Evolutionary conservation across 2,113 vertebrate species (phyloP), one percentile per base, ranked within the genome.

Genomic region (Albula goreensis): DNA sequence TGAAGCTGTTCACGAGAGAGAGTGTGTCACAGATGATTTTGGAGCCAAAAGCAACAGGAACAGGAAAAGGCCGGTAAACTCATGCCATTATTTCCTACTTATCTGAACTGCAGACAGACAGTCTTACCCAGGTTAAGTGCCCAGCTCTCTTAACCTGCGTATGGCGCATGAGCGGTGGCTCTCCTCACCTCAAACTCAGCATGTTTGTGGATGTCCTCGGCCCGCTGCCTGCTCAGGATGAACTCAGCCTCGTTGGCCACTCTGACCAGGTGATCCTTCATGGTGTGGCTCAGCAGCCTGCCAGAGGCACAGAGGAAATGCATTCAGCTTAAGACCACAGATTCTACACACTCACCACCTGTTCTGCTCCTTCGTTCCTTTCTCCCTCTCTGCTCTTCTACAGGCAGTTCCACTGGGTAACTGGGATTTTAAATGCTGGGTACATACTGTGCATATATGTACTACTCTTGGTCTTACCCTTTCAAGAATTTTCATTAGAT

Each of bases 221-320:
- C 97, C 90, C 97, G 96, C 92, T 99, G 98, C 80, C 97, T 96
- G 93, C 96, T 99, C 85, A 99, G 93, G 93, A 99, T 99, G 88
- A 99, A 99, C 89, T 99, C 98, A 2, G 98, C 98, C 95, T 99
- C 98, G 78, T 99, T 98, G 77, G 97, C 98, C 82, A 99, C 98
- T 87, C 98, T 97, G 53, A 99, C 98, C 89, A 99, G 95, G 92
- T 99, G 98, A 90, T 99, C 98, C 93, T 99, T 99, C 98, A 99
- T 99, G 74, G 97, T 98, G 92, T 99, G 98, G 92, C 98, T 99
- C 90, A 99, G 94, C 89, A 99, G 94, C 89, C 98, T 99, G 89
- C 13, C 8, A 89, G 66, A 78, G 50, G n/a, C 77, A 90, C 51
- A 85, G 11, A 48, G 41, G 6, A 90, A 15, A 91, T 17, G 52